These are phyloP conservation scores for Calliphora vomitoria DNA, from an alignment of 2,888 invertebrate genomes.

Conservation along the genomic window DNA sequence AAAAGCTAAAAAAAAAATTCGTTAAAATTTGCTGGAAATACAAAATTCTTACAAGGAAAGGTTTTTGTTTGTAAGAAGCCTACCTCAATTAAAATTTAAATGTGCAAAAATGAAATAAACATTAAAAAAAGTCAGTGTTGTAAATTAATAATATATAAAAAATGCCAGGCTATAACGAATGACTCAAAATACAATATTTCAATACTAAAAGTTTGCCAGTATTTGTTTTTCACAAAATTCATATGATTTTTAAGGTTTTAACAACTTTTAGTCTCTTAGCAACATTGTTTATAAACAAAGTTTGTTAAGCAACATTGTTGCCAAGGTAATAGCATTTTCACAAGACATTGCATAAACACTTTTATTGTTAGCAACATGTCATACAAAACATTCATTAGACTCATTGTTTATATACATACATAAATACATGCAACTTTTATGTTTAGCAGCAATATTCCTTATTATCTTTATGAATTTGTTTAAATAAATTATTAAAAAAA, in stretches of 20 bases:
- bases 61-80: slow-evolving; percentile 73
- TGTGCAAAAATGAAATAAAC: slow-evolving; percentile 58
- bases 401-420: slow-evolving; percentile 2
- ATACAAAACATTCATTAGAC: not conserved
- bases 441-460: too few relatives aligned
- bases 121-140: not conserved
- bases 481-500: too few relatives aligned
- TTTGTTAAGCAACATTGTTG: too few relatives aligned
- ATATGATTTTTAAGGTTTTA: not conserved
- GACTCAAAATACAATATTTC: not conserved
- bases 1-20: not conserved
- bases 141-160: slow-evolving; percentile 4
- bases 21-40: not conserved
- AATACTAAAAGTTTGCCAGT: too few relatives aligned
- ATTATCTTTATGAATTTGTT: too few relatives aligned
- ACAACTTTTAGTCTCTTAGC: not conserved
- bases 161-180: not conserved
- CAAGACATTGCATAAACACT: not conserved
- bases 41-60: slow-evolving; percentile 21
- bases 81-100: slow-evolving; percentile 79
- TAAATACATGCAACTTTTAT: too few relatives aligned
- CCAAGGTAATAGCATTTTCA: too few relatives aligned
- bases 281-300: slow-evolving; percentile 10
- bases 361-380: not conserved
- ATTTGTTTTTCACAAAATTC: not conserved